These are phyloP conservation scores for Lymantria monacha DNA, from an alignment of 2,888 invertebrate species.

Conservation along the genomic window DNA sequence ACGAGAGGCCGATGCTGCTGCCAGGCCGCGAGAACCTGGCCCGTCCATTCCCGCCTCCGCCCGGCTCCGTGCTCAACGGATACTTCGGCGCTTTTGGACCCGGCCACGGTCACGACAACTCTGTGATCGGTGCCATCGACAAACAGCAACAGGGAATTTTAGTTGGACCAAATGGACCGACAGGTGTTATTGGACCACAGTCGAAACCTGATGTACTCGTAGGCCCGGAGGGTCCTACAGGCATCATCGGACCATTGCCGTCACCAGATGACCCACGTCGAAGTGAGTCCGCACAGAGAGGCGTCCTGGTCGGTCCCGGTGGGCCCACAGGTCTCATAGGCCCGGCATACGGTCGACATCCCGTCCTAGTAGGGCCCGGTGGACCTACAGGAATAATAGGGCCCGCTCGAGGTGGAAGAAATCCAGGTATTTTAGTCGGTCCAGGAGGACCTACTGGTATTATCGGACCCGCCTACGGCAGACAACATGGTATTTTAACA, in stretches of 20 bases:
- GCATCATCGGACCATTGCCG: slow-evolving; percentile 39
- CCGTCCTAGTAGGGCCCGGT: slow-evolving; percentile 70
- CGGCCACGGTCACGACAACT: slow-evolving; percentile 27
- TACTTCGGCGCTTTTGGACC: slow-evolving; percentile 36
- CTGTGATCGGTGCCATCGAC: slow-evolving; percentile 20
- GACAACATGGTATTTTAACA: slow-evolving; percentile 47
- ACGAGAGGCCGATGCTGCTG: slow-evolving; percentile 53
- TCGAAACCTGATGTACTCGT: slow-evolving; percentile 5
- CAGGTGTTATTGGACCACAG: slow-evolving; percentile 22
- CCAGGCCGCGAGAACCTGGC: slow-evolving; percentile 43
- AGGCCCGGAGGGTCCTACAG: slow-evolving; percentile 59
- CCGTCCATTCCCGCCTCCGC: slow-evolving; percentile 45
- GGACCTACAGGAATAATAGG: slow-evolving; percentile 57
- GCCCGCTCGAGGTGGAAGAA: slow-evolving; percentile 31
- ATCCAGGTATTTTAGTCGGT: slow-evolving; percentile 58
- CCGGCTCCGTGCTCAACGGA: slow-evolving; percentile 20
- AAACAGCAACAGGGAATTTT: slow-evolving; percentile 23
- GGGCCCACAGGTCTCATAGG: slow-evolving; percentile 52
- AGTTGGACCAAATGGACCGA: slow-evolving; percentile 45
- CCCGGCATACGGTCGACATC: slow-evolving; percentile 33
- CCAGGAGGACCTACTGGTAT: slow-evolving; percentile 56
- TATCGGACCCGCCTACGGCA: slow-evolving; percentile 44
- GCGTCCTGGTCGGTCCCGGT: slow-evolving; percentile 71
- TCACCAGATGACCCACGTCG: slow-evolving; percentile 35
- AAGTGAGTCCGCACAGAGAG: slow-evolving; percentile 47